Conservation (phyloP, 2,888 invertebrate genomes). For the Gastrophysa polygoni region DNA sequence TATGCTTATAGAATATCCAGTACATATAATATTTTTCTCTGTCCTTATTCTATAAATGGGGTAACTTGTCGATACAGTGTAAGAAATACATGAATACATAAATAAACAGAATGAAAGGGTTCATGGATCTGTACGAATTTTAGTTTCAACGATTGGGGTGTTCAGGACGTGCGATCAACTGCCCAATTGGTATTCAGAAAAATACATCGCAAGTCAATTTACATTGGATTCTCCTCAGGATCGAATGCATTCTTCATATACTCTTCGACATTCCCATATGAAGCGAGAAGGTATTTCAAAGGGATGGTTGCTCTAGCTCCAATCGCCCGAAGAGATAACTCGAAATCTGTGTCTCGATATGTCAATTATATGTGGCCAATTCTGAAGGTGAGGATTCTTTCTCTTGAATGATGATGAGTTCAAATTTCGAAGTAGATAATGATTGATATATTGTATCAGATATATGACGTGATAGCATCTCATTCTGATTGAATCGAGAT, state of each 20-base stretch:
- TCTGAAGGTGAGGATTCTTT: conserved; percentile 21
- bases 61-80: too few species aligned
- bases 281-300: conserved; percentile 25
- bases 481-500: too few species aligned
- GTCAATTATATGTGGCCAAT: conserved; percentile 15
- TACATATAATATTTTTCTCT: too few species aligned
- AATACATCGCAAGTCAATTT: conserved; percentile 29
- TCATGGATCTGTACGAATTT: conserved; percentile 16
- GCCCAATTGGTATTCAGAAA: conserved; percentile 21
- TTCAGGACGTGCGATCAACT: conserved; percentile 32
- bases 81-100: too few species aligned
- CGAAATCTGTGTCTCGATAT: conserved; percentile 14
- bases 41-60: too few species aligned
- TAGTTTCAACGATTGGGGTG: conserved; percentile 34
- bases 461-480: too few species aligned
- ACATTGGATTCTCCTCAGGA: conserved; percentile 34
- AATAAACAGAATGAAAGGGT: too few species aligned
- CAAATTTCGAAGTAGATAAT: too few species aligned
- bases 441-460: too few species aligned
- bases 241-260: conserved; percentile 27
- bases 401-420: too few species aligned
- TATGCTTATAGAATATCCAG: too few species aligned
- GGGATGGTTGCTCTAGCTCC: conserved; percentile 33
- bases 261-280: conserved; percentile 25
- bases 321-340: conserved; percentile 19